Evolutionary conservation across 2,888 invertebrate genomes (phyloP).

Genomic region (Boloria euphrosyne): DNA sequence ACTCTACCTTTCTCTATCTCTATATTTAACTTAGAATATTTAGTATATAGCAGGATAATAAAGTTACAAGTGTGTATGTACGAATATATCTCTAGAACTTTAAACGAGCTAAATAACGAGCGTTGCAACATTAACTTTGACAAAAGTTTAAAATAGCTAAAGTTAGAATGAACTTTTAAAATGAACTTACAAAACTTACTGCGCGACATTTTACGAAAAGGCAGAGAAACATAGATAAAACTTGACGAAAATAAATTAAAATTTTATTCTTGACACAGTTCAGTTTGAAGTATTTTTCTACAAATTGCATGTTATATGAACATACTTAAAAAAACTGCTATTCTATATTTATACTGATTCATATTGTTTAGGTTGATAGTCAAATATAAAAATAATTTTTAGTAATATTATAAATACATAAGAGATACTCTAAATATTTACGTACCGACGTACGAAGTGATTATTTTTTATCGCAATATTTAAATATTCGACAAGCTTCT

Average conservation of each 20-base stretch:
- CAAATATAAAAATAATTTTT: background rate
- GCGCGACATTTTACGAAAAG: conserved; percentile 6
- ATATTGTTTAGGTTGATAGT: background rate
- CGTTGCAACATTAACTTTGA: conserved; percentile 3
- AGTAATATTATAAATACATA: no score
- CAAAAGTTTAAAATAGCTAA: conserved; percentile 7
- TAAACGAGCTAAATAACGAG: background rate
- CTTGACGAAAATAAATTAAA: background rate
- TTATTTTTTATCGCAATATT: no score
- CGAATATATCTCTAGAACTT: background rate
- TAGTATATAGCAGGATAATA: no score
- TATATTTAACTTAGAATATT: no score
- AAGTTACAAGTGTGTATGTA: background rate
- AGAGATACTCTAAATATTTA: no score
- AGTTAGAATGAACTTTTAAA: conserved; percentile 3
- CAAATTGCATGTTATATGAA: no score
- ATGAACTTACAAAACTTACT: conserved; percentile 6
- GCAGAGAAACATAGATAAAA: background rate
- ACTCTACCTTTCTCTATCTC: no score
- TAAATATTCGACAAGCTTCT: no score
- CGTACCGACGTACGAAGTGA: no score
- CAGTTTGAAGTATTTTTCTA: no score
- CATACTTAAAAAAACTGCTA: no score
- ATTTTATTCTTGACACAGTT: background rate
- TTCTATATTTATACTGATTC: background rate